These are phyloP conservation scores for Aplysina aerophoba DNA, from an alignment of 37 sponge, comb jelly and placozoan genomes.

Conservation along the genomic window DNA sequence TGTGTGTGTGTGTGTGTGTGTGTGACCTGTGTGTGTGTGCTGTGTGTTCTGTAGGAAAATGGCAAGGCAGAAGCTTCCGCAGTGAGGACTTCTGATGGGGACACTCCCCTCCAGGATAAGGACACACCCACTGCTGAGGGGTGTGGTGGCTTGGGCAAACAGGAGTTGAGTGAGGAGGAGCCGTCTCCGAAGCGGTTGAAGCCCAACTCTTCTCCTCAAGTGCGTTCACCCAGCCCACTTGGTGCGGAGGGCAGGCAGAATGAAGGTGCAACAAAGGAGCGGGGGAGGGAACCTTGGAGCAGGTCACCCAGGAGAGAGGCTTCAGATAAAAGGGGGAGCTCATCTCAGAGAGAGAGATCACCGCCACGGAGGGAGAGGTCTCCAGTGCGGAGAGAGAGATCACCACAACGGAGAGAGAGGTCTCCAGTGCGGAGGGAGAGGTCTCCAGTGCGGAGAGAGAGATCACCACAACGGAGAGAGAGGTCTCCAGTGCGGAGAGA, in stretches of 20 bases:
- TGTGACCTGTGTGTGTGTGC: too few relatives aligned
- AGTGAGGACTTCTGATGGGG: too few relatives aligned
- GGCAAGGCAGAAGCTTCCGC: too few relatives aligned
- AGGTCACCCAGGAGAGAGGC: too few relatives aligned
- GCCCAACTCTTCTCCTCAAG: neutral
- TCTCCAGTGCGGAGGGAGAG: constrained; percentile 33
- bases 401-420: constrained; percentile 21
- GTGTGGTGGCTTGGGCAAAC: too few relatives aligned
- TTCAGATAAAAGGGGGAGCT: too few relatives aligned
- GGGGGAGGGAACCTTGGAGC: neutral
- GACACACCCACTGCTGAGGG: too few relatives aligned
- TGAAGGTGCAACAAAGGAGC: neutral
- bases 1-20: neutral
- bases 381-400: constrained; percentile 14
- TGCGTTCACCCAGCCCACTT: neutral
- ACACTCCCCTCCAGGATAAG: too few relatives aligned
- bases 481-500: constrained; percentile 37
- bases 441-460: constrained; percentile 11
- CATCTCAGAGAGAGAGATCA: neutral
- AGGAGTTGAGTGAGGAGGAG: too few relatives aligned
- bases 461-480: constrained; percentile 29
- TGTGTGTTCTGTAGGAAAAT: too few relatives aligned
- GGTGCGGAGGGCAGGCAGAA: neutral
- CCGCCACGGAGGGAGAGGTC: constrained; percentile 32
- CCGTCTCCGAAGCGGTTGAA: too few relatives aligned